A percentile compares a stretch with the other conserved stretches of the same genome.
These are phyloP conservation scores for Zaprionus nigranus DNA, from an alignment of 1,140 invertebrate genomes.

Conservation along the genomic window DNA sequence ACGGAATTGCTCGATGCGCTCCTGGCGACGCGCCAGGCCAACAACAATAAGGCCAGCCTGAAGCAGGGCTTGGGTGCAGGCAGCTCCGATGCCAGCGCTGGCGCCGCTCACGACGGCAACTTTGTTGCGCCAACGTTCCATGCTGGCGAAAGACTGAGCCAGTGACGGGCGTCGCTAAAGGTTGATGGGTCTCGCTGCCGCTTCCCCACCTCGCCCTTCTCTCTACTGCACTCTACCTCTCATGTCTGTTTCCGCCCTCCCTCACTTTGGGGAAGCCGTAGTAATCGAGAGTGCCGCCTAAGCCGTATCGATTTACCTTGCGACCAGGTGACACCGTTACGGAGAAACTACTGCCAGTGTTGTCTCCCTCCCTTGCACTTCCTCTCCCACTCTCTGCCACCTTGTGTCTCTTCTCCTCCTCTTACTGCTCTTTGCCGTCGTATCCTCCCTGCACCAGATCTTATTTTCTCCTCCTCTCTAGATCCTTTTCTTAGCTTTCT, in stretches of 20 bases:
- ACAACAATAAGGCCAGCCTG: constrained; percentile 87
- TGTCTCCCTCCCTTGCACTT: not conserved
- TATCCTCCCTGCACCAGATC: too few relatives aligned
- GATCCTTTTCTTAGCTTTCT: not conserved
- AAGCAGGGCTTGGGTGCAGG: constrained; percentile 84
- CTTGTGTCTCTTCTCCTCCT: not conserved
- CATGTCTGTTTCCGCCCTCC: not conserved
- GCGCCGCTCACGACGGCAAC: constrained; percentile 83
- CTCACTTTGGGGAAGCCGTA: constrained; percentile 16
- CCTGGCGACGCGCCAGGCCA: constrained; percentile 88
- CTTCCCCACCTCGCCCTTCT: not conserved
- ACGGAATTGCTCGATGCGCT: constrained; percentile 86
- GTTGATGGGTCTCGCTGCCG: not conserved
- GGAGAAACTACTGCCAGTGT: not conserved
- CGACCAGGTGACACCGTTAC: constrained; percentile 9
- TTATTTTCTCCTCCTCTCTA: not conserved
- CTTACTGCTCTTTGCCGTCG: not conserved
- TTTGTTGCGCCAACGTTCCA: constrained; percentile 83
- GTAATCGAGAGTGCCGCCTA: constrained; percentile 21
- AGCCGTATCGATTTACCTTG: constrained; percentile 32
- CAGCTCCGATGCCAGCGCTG: constrained; percentile 87
- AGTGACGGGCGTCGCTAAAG: not conserved
- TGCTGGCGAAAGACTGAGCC: constrained; percentile 58
- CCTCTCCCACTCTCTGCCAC: not conserved
- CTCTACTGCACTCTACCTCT: not conserved